Evolutionary conservation across 2,797 vertebrate genomes (phyloP), one percentile per base, ranked within the genome.

Genomic region (Anolis apletophallus): DNA sequence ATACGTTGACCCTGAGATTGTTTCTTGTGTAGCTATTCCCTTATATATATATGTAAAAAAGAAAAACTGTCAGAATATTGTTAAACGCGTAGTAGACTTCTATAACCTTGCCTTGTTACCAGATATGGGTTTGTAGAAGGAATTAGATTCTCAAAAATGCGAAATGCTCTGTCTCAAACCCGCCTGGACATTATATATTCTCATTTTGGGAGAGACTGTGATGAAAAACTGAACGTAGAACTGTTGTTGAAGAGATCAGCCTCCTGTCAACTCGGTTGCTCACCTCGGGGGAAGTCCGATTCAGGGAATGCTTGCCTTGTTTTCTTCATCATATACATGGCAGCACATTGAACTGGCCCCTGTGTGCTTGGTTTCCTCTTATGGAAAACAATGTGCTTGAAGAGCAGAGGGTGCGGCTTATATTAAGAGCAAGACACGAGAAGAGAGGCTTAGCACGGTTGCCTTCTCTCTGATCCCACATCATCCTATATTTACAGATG

Each of bases 1-100:
- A 90, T 57, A 80, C 73, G 88, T 92, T 94, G 93, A 94, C 95
- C 89, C 88, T 89, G 90, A 84, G 11, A 91, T 89, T 72, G 77
- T 90, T 94, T 87, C 91, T 93, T 93, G 87, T 94, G 85, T 64
- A 94, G 46, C 67, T 81, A 34, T 54, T 93, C 81, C 88, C 36
- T 72, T 84, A 55, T 29, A 9, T 36, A 68, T 19, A 52, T 29
- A 68, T 19, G 32, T 29, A 80, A 36, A 61, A 50, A 64, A 19
- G 5, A 83, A 67, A 78, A 61, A 14, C 54, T 71, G 55, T 50
- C 50, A 16, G 26, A 71, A 83, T 71, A n/a, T 36, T 77, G 36
- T 69, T 76, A 64, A 71, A 78, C 79, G 17, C 64, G 55, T 12
- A 69, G 64, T 26, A 72, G 67, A 59, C 79, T 85, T 72, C 34